Conservation (phyloP, 1,140 invertebrate species). For the Hyphantria cunea region DNA sequence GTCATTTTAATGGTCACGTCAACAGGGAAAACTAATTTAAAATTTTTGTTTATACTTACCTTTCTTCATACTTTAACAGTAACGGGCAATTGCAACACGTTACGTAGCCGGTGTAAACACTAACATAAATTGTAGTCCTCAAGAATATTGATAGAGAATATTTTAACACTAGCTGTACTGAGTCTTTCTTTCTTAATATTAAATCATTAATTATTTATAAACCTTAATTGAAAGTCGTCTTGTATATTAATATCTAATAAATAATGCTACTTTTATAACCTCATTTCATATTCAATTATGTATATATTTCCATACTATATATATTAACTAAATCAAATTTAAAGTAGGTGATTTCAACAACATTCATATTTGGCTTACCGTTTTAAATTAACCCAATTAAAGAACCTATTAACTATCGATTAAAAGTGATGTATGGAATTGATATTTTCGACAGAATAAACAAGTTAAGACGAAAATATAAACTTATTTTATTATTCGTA, state of each 20-base stretch:
- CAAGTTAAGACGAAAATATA: conserved; percentile 3
- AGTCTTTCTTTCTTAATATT: not conserved
- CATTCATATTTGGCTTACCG: conserved; percentile 5
- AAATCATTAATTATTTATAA: not conserved
- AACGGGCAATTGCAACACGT: no score
- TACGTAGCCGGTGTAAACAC: no score
- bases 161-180: no score
- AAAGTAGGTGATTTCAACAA: conserved; percentile 6
- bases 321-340: conserved; percentile 21
- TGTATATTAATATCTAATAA: not conserved
- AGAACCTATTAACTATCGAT: conserved; percentile 23
- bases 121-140: no score
- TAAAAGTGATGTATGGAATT: conserved; percentile 22
- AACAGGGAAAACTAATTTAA: no score
- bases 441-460: conserved; percentile 15
- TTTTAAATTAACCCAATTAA: conserved; percentile 25
- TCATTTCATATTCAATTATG: not conserved
- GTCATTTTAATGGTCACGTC: no score
- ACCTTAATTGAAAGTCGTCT: not conserved
- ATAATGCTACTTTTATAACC: not conserved
- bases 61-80: no score
- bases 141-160: no score
- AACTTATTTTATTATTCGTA: no score
- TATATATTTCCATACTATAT: conserved; percentile 2
- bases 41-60: no score